phyloP scores from a whole-genome alignment of 2,888 invertebrate genomes.

The Drosophila mimetica region DNA sequence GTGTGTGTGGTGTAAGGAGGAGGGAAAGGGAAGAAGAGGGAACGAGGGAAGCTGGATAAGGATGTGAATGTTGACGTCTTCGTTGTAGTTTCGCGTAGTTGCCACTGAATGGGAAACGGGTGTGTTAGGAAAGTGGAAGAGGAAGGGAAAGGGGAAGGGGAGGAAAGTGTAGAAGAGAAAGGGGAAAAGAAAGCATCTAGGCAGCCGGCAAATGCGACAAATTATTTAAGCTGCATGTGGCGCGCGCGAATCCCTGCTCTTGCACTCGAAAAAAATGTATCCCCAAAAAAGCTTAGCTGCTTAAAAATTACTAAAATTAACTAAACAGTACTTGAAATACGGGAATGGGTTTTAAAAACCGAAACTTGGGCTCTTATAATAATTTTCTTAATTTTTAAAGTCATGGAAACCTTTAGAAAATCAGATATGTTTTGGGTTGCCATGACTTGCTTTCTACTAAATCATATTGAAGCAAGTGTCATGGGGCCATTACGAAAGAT shows the following conservation, averaged over 20 bases:
- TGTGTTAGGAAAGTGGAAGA: background rate
- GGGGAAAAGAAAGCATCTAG: slow-evolving; percentile 1
- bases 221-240: slow-evolving; percentile 73
- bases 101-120: slow-evolving; percentile 4
- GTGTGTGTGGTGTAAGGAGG: slow-evolving; percentile 10
- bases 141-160: background rate
- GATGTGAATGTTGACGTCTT: slow-evolving; percentile 66
- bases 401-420: too few relatives aligned
- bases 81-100: slow-evolving; percentile 67
- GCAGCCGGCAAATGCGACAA: slow-evolving; percentile 66
- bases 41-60: slow-evolving; percentile 28
- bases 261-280: background rate
- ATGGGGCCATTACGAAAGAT: too few relatives aligned
- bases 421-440: too few relatives aligned
- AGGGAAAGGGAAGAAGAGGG: slow-evolving; percentile 4
- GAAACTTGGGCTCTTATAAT: too few relatives aligned
- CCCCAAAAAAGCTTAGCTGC: background rate
- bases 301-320: too few relatives aligned
- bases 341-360: too few relatives aligned
- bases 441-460: too few relatives aligned
- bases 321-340: too few relatives aligned
- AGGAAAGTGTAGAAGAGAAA: background rate
- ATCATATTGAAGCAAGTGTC: too few relatives aligned
- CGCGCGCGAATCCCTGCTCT: slow-evolving; percentile 13
- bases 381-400: too few relatives aligned